These are phyloP conservation scores for Xanthia togata DNA, from an alignment of 2,888 invertebrate genomes.

Conservation along the genomic window DNA sequence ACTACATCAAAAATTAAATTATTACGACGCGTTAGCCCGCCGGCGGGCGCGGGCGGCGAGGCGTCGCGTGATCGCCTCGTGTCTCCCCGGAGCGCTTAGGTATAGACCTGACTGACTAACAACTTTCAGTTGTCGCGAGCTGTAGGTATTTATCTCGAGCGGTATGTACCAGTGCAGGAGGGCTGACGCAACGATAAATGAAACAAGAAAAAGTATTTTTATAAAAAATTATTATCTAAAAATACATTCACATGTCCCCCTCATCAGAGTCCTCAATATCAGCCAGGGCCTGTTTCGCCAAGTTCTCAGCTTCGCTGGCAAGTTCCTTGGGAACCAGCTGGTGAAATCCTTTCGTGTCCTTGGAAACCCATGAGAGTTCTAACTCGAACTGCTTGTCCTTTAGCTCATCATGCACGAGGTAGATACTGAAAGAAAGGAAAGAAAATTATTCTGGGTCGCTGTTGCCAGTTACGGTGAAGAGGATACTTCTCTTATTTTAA, in stretches of 20 bases:
- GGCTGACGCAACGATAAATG: neutral
- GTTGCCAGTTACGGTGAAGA: too few species aligned
- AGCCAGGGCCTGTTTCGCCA: constrained; percentile 96
- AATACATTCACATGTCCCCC: constrained; percentile 92
- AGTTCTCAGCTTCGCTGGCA: constrained; percentile 95
- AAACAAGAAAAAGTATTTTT: constrained; percentile 62
- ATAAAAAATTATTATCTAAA: constrained; percentile 83
- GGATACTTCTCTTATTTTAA: too few species aligned
- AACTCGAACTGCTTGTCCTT: constrained; percentile 99
- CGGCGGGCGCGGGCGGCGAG: too few species aligned
- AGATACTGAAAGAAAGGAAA: constrained; percentile 90
- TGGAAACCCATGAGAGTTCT: constrained; percentile 98
- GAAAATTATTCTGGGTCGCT: too few species aligned
- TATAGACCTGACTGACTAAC: too few species aligned
- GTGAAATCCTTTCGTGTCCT: constrained; percentile 94
- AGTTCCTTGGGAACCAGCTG: constrained; percentile 94
- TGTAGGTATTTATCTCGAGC: too few species aligned
- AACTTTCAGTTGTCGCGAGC: too few species aligned
- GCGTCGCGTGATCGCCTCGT: too few species aligned
- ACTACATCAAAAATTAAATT: too few species aligned
- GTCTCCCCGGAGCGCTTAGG: too few species aligned
- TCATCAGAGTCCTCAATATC: constrained; percentile 96
- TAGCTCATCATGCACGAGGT: constrained; percentile 97
- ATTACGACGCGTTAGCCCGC: too few species aligned
- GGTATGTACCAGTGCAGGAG: too few species aligned